Conservation (phyloP, 2,113 vertebrate species). For the Herpetotheres cachinnans region DNA sequence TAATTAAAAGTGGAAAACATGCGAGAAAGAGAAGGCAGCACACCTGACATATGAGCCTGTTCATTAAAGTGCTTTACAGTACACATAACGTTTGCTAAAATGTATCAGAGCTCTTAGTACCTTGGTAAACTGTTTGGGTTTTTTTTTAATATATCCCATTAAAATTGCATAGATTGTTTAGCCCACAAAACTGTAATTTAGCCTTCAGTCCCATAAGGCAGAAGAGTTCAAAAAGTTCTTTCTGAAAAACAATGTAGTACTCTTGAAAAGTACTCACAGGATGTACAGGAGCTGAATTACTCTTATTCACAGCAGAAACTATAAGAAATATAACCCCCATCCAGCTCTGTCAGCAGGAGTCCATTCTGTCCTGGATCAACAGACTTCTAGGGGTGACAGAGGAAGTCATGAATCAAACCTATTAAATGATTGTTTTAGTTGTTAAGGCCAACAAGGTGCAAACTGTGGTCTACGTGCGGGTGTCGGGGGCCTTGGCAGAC, state of each 20-base stretch:
- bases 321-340: neutral
- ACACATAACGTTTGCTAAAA: neutral
- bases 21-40: neutral
- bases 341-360: neutral
- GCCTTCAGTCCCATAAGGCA: neutral
- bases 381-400: neutral
- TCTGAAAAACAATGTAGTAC: neutral
- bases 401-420: neutral
- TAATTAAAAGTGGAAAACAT: neutral
- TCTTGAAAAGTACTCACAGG: neutral
- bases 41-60: neutral
- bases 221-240: neutral
- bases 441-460: neutral
- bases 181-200: neutral
- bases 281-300: neutral
- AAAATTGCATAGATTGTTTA: neutral
- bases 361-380: neutral
- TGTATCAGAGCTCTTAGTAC: neutral
- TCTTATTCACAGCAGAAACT: neutral
- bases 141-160: neutral
- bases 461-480: neutral
- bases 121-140: neutral
- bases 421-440: neutral
- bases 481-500: neutral
- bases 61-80: neutral